Conservation (phyloP, 2,113 vertebrate species). For the Cryptomyrus ogoouensis region DNA sequence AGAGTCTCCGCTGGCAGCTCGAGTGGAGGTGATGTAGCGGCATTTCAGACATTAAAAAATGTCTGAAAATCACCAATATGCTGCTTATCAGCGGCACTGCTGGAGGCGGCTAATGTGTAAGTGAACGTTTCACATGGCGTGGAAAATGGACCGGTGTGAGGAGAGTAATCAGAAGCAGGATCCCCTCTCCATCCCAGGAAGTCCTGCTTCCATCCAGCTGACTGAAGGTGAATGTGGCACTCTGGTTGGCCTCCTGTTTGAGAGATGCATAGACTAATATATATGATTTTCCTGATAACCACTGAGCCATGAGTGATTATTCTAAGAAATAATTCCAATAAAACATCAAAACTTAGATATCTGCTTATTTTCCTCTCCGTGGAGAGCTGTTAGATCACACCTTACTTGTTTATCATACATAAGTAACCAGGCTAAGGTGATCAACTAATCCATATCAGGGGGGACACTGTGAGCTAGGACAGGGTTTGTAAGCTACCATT, state of each 20-base stretch:
- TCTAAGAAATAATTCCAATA: neutral
- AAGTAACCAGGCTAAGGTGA: neutral
- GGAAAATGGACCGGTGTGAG: slow-evolving; percentile 41
- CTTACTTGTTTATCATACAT: neutral
- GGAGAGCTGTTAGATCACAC: neutral
- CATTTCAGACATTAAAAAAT: neutral
- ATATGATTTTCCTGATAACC: neutral
- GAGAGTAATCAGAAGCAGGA: slow-evolving; percentile 53
- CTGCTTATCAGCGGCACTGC: slow-evolving; percentile 50
- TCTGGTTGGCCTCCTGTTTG: neutral
- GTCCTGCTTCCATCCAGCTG: slow-evolving; percentile 39
- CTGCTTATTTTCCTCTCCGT: neutral
- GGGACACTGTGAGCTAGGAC: too few species aligned
- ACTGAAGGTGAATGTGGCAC: slow-evolving; percentile 14
- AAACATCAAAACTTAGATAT: neutral
- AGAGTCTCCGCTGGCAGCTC: slow-evolving; percentile 1
- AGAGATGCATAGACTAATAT: neutral
- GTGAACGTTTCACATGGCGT: slow-evolving; percentile 55
- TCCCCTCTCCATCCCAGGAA: slow-evolving; percentile 25
- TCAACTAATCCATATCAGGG: too few species aligned
- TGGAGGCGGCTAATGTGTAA: slow-evolving; percentile 47
- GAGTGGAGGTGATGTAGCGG: neutral
- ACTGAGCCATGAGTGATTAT: neutral
- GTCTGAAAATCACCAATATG: slow-evolving; percentile 31
- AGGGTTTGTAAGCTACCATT: too few species aligned